A percentile compares a stretch with the other conserved stretches of the same genome.
Evolutionary conservation across 2,113 vertebrate genomes (phyloP).

Genomic region (Colius striatus): DNA sequence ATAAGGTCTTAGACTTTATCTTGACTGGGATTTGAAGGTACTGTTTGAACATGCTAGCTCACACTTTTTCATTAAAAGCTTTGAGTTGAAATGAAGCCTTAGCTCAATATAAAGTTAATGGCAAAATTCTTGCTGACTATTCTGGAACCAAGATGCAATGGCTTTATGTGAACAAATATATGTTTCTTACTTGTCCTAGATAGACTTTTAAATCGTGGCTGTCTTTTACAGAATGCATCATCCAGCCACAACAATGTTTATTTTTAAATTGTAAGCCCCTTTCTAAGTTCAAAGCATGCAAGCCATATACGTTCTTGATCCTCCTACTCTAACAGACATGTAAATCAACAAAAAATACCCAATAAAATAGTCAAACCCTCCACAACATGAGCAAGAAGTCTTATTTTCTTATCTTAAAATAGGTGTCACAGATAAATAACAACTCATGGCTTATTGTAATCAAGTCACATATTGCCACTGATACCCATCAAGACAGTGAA

Average conservation of each 20-base stretch:
- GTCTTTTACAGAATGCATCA: not conserved
- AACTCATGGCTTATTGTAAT: not conserved
- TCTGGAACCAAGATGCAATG: constrained; percentile 15
- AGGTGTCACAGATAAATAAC: not conserved
- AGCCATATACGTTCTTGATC: not conserved
- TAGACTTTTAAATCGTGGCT: not conserved
- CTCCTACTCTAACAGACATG: not conserved
- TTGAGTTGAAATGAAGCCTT: constrained; percentile 30
- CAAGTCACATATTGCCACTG: not conserved
- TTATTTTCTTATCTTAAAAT: not conserved
- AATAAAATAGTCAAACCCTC: not conserved
- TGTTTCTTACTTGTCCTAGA: constrained; percentile 27
- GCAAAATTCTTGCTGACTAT: constrained; percentile 49
- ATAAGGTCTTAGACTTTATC: not conserved
- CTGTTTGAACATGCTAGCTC: constrained; percentile 55
- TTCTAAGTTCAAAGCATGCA: not conserved
- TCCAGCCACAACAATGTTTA: not conserved
- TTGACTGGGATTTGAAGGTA: not conserved
- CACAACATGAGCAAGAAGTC: not conserved
- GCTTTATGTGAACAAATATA: constrained; percentile 8
- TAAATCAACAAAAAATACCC: not conserved
- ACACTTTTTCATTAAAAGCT: constrained; percentile 61
- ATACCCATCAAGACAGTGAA: not conserved
- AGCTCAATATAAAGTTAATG: constrained; percentile 37
- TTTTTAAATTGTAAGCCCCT: constrained; percentile 1